phyloP scores from a whole-genome alignment of 1,140 invertebrate genomes.

The Stegodyphus dumicola region DNA sequence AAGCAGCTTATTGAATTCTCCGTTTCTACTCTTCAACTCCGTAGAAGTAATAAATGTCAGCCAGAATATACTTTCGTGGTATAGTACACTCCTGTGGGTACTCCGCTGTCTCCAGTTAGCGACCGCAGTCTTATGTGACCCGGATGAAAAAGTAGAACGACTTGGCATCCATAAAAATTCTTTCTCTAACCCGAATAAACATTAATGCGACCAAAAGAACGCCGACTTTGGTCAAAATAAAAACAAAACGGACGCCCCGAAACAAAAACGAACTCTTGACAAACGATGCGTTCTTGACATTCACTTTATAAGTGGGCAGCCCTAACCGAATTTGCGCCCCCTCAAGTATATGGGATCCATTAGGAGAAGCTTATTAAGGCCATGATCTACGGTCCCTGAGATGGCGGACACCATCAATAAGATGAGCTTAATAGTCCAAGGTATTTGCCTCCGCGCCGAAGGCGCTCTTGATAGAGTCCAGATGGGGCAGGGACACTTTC shows the following conservation, averaged over 20 bases:
- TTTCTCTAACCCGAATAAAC: not conserved
- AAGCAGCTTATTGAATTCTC: too few species aligned
- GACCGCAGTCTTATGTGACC: too few species aligned
- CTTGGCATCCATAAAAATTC: not conserved
- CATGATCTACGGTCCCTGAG: not conserved
- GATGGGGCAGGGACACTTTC: not conserved
- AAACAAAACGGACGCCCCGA: not conserved
- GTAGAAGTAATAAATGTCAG: too few species aligned
- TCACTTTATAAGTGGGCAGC: not conserved
- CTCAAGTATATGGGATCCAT: not conserved
- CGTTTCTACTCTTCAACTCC: too few species aligned
- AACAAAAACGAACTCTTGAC: not conserved
- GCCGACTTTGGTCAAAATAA: not conserved
- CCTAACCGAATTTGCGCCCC: not conserved
- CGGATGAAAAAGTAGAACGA: too few species aligned
- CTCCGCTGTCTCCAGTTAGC: too few species aligned
- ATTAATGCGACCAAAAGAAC: not conserved
- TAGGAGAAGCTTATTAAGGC: not conserved
- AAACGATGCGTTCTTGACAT: not conserved
- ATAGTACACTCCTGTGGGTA: too few species aligned
- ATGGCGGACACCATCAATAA: not conserved
- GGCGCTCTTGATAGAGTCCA: not conserved
- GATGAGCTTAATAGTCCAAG: not conserved
- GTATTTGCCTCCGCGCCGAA: not conserved
- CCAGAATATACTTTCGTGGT: too few species aligned